These are phyloP conservation scores for Cataglyphis altisquamis DNA, from an alignment of 2,888 invertebrate species.

Conservation along the genomic window DNA sequence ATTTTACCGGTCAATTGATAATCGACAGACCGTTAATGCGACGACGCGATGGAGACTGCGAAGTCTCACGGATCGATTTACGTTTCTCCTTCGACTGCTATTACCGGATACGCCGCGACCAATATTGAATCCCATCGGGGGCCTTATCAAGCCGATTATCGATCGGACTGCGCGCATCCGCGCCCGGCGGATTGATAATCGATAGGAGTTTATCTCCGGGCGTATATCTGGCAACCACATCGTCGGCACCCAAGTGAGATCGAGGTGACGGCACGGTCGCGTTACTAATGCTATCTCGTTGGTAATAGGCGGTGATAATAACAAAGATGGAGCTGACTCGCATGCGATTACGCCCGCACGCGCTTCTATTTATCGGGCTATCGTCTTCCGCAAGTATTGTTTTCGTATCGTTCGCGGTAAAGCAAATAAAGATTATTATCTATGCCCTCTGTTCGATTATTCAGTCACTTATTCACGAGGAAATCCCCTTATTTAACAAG, in stretches of 20 bases:
- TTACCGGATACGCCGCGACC: slow-evolving; percentile 34
- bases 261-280: slow-evolving; percentile 18
- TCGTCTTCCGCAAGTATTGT: slow-evolving; percentile 1
- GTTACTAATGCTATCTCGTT: slow-evolving; percentile 37
- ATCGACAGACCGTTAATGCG: slow-evolving; percentile 46
- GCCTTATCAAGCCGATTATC: slow-evolving; percentile 53
- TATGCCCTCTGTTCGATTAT: background rate
- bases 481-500: background rate
- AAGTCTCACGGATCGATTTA: slow-evolving; percentile 35
- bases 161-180: slow-evolving; percentile 25
- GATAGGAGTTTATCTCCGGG: slow-evolving; percentile 48
- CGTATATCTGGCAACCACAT: slow-evolving; percentile 9
- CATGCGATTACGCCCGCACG: slow-evolving; percentile 14
- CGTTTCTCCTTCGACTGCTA: slow-evolving; percentile 48
- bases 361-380: slow-evolving; percentile 25
- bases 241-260: slow-evolving; percentile 24
- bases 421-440: background rate
- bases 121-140: slow-evolving; percentile 42
- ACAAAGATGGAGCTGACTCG: slow-evolving; percentile 34
- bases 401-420: background rate
- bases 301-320: slow-evolving; percentile 41
- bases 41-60: background rate
- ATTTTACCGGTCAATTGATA: slow-evolving; percentile 48
- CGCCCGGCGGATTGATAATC: slow-evolving; percentile 46
- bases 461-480: background rate